These are phyloP conservation scores for Phyto melanocephala DNA, from an alignment of 2,888 invertebrate genomes.

Conservation along the genomic window DNA sequence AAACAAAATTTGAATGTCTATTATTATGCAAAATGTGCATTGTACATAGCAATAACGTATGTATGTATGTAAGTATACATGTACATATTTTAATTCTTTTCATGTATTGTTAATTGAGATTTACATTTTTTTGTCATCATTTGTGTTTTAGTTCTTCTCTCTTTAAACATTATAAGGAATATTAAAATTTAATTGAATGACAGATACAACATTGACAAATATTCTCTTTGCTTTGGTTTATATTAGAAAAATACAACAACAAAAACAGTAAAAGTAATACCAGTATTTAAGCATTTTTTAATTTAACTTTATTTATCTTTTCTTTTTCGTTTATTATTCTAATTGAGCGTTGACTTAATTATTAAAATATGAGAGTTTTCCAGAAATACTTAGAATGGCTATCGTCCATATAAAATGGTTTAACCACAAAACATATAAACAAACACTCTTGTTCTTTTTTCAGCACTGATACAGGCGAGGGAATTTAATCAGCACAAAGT, in stretches of 20 bases:
- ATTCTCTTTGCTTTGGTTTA: neutral
- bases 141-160: neutral
- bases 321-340: constrained; percentile 10
- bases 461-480: neutral
- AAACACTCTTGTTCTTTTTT: neutral
- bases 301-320: constrained; percentile 2
- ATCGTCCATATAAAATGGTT: constrained; percentile 9
- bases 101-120: neutral
- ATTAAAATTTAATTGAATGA: constrained; percentile 32
- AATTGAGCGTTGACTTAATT: constrained; percentile 38
- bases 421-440: constrained; percentile 41
- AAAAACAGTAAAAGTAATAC: neutral
- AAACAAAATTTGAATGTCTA: no score
- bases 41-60: no score
- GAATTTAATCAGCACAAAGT: neutral
- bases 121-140: neutral
- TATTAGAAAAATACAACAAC: neutral
- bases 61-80: no score
- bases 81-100: no score
- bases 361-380: constrained; percentile 36
- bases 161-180: neutral
- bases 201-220: constrained; percentile 22
- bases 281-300: neutral
- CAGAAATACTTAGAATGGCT: neutral
- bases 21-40: no score